Conservation (phyloP, 2,113 vertebrate species). For the Lagopus leucura region DNA sequence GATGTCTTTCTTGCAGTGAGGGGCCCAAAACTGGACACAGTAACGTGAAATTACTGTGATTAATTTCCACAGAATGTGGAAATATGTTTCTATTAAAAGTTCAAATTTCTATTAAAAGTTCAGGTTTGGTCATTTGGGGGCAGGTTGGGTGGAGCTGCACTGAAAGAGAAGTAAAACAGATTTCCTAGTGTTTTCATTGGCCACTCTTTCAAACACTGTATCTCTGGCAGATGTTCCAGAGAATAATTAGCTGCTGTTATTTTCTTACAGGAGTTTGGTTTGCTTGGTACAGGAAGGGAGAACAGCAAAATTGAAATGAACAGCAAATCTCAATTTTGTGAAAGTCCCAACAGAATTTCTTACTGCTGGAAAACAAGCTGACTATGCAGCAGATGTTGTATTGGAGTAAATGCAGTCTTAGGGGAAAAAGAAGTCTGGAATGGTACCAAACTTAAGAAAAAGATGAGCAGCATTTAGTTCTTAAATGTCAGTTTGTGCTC, state of each 20-base stretch:
- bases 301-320: not conserved
- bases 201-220: not conserved
- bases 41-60: too few species aligned
- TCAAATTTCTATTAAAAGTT: not conserved
- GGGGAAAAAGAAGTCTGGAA: not conserved
- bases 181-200: not conserved
- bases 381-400: not conserved
- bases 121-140: not conserved
- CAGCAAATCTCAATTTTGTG: not conserved
- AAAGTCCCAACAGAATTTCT: not conserved
- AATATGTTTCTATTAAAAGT: not conserved
- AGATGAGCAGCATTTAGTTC: not conserved
- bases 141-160: not conserved
- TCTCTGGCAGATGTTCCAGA: not conserved
- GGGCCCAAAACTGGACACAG: too few species aligned
- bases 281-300: not conserved
- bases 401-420: not conserved
- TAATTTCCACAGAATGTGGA: not conserved
- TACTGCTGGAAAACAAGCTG: not conserved
- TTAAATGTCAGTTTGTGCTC: not conserved
- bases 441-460: not conserved
- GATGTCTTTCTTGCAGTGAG: too few species aligned
- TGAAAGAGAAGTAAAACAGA: not conserved
- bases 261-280: not conserved
- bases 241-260: not conserved